phyloP scores from a whole-genome alignment of 2,888 invertebrate species.

The Morpho helenor region DNA sequence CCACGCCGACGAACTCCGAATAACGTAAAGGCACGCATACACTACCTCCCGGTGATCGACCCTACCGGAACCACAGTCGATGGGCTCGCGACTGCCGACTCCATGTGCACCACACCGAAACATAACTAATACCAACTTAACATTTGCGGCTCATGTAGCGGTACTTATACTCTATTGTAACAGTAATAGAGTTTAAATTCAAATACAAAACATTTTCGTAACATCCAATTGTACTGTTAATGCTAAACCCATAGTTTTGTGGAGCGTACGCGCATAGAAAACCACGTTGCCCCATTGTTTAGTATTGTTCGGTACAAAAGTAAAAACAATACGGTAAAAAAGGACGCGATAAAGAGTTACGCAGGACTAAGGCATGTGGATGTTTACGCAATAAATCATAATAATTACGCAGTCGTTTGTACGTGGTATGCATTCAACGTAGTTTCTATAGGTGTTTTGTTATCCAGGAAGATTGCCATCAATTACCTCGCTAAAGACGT shows the following conservation, averaged over 20 bases:
- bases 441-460: no score
- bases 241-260: constrained; percentile 65
- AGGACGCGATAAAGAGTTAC: constrained; percentile 53
- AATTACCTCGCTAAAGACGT: no score
- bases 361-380: constrained; percentile 46
- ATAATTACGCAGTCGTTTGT: constrained; percentile 3
- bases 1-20: constrained; percentile 43
- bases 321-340: constrained; percentile 50
- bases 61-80: constrained; percentile 79
- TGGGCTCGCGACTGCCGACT: constrained; percentile 70
- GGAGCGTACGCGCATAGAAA: constrained; percentile 69
- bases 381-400: constrained; percentile 31
- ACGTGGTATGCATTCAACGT: background rate
- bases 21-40: constrained; percentile 55
- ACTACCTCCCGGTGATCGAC: constrained; percentile 68
- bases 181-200: constrained; percentile 32
- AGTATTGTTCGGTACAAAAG: constrained; percentile 55
- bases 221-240: constrained; percentile 34
- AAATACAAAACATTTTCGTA: constrained; percentile 17
- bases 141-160: constrained; percentile 24
- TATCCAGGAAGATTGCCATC: no score
- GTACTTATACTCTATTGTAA: constrained; percentile 10
- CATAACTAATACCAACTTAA: constrained; percentile 48
- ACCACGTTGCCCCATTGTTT: constrained; percentile 58
- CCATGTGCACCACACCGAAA: constrained; percentile 75